Evolutionary conservation across 2,113 vertebrate species (phyloP).

Genomic region (Hemiscyllium ocellatum): DNA sequence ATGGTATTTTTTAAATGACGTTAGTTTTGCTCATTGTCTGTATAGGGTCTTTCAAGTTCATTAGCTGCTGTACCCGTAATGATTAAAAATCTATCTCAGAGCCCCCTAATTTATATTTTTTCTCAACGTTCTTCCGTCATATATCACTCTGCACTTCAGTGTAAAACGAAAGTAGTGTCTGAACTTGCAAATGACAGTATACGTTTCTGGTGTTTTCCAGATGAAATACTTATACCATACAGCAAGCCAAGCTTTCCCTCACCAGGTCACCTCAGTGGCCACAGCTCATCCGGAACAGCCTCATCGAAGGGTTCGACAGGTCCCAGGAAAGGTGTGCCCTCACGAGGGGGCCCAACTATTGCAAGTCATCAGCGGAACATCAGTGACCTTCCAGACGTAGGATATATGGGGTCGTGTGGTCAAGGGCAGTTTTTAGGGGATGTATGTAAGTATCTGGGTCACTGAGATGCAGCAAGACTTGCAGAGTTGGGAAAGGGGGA

Average conservation of each 20-base stretch:
- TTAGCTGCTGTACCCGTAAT: no score
- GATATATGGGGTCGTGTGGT: constrained; percentile 79
- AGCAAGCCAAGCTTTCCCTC: constrained; percentile 94
- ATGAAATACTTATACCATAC: constrained; percentile 87
- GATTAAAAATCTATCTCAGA: no score
- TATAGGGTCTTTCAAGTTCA: no score
- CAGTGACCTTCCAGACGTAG: constrained; percentile 77
- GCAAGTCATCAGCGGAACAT: constrained; percentile 70
- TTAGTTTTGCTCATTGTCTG: no score
- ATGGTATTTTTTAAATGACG: no score
- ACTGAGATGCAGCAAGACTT: neutral
- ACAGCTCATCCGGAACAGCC: constrained; percentile 91
- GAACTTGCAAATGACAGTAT: neutral
- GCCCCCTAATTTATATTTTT: no score
- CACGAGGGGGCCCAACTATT: constrained; percentile 59
- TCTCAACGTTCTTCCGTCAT: no score
- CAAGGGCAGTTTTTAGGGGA: constrained; percentile 90
- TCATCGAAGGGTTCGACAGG: constrained; percentile 96
- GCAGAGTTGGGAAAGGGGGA: neutral
- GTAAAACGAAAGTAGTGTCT: neutral
- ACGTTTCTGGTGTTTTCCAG: constrained; percentile 53
- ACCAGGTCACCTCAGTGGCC: constrained; percentile 65
- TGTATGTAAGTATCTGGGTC: constrained; percentile 75
- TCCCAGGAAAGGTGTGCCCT: constrained; percentile 74
- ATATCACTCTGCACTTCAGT: no score